Evolutionary conservation across 2,113 vertebrate genomes (phyloP).

Genomic region (Otocyon megalotis): DNA sequence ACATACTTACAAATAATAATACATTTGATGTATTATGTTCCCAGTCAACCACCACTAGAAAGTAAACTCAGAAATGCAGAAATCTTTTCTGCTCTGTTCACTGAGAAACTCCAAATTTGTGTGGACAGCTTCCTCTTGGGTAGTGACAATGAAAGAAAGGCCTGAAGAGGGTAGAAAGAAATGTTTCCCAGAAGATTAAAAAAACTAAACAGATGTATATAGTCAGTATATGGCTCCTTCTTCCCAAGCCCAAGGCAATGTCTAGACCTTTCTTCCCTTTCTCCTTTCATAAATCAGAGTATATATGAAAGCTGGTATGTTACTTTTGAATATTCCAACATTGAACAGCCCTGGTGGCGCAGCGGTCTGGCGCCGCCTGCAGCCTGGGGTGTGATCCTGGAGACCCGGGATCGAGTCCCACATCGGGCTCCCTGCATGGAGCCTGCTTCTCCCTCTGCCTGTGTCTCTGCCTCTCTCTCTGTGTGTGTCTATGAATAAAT

Average conservation of each 20-base stretch:
- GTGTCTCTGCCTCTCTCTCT: too few species aligned
- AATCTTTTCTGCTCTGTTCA: conserved; percentile 45
- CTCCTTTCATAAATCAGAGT: neutral
- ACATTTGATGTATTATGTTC: neutral
- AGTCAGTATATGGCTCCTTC: neutral
- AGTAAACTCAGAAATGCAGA: conserved; percentile 38
- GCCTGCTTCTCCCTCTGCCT: too few species aligned
- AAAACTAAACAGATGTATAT: neutral
- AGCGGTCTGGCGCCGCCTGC: too few species aligned
- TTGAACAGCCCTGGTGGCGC: too few species aligned
- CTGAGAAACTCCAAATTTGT: conserved; percentile 16
- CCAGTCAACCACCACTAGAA: neutral
- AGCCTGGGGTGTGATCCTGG: too few species aligned
- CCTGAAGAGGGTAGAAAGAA: neutral
- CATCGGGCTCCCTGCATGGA: too few species aligned
- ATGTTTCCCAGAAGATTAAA: neutral
- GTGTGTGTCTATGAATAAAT: too few species aligned
- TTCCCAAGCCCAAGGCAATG: neutral
- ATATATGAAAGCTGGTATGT: neutral
- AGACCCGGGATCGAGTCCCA: too few species aligned
- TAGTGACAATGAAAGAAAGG: neutral
- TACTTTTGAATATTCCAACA: neutral
- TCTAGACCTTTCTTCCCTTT: neutral
- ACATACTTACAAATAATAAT: conserved; percentile 1
- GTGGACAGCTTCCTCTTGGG: neutral